These are phyloP conservation scores for Acrossocheilus fasciatus DNA, from an alignment of 2,797 vertebrate genomes.

Conservation along the genomic window DNA sequence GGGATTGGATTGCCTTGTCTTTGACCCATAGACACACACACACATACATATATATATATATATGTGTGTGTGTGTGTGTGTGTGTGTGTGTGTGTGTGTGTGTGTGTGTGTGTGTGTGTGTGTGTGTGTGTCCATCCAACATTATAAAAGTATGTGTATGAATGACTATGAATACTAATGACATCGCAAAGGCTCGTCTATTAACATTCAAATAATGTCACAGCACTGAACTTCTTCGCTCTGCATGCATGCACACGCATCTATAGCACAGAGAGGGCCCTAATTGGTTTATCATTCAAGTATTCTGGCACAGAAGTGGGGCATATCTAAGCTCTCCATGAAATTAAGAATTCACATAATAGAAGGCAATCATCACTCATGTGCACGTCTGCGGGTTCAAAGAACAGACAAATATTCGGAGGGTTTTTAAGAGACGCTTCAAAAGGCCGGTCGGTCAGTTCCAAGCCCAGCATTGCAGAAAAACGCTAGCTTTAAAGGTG, in stretches of 20 bases:
- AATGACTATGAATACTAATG: background rate
- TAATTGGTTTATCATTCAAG: slow-evolving; percentile 46
- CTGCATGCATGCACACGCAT: background rate
- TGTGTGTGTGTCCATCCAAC: background rate
- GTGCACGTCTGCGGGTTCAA: background rate
- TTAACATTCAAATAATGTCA: background rate
- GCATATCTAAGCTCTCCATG: slow-evolving; percentile 37
- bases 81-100: background rate
- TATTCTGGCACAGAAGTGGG: slow-evolving; percentile 28
- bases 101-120: too few species aligned
- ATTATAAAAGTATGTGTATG: background rate
- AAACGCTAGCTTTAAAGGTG: slow-evolving; percentile 8
- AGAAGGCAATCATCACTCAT: background rate
- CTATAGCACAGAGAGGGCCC: background rate
- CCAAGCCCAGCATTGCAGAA: background rate
- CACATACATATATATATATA: too few species aligned
- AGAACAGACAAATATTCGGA: slow-evolving; percentile 14
- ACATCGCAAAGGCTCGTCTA: background rate
- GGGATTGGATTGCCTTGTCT: background rate
- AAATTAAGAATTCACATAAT: slow-evolving; percentile 40
- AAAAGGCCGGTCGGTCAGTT: background rate
- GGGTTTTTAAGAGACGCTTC: background rate
- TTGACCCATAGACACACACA: background rate
- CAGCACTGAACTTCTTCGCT: background rate
- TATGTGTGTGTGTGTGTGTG: too few species aligned